A percentile compares a stretch with the other conserved stretches of the same genome.
Evolutionary conservation across 2,113 vertebrate genomes (phyloP).

Genomic region (Oenanthe melanoleuca): DNA sequence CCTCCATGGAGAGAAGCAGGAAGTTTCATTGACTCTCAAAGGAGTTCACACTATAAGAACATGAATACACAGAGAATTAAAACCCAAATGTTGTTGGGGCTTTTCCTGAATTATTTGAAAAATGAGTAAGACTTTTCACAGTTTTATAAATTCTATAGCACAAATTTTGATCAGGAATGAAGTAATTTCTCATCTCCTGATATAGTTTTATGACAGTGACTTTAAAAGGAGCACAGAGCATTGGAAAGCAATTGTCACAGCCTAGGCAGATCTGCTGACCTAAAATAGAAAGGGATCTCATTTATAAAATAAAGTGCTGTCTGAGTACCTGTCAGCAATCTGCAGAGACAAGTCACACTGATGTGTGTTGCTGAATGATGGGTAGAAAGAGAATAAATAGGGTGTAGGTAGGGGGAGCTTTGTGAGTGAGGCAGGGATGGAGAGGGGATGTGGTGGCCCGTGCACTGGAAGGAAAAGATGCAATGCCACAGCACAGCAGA

Average conservation of each 20-base stretch:
- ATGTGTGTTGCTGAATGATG: background rate
- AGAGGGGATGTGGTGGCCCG: background rate
- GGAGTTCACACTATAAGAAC: background rate
- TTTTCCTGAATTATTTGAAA: background rate
- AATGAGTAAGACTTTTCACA: background rate
- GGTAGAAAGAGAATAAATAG: background rate
- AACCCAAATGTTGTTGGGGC: rapidly evolving
- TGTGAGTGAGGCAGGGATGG: background rate
- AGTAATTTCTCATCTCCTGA: background rate
- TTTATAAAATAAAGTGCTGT: background rate
- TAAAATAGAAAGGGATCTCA: background rate
- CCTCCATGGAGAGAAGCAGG: background rate
- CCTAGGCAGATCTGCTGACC: background rate
- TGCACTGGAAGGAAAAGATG: background rate
- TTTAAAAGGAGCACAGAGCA: background rate
- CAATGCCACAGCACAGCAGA: rapidly evolving
- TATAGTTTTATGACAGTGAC: background rate
- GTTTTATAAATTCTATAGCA: background rate
- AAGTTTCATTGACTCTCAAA: background rate
- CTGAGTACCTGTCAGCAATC: background rate
- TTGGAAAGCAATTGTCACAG: background rate
- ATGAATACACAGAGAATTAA: background rate
- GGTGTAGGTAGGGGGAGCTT: background rate
- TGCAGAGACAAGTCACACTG: background rate
- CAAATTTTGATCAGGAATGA: background rate